phyloP scores from a whole-genome alignment of 2,888 invertebrate species.

The Diabrotica balteata region DNA sequence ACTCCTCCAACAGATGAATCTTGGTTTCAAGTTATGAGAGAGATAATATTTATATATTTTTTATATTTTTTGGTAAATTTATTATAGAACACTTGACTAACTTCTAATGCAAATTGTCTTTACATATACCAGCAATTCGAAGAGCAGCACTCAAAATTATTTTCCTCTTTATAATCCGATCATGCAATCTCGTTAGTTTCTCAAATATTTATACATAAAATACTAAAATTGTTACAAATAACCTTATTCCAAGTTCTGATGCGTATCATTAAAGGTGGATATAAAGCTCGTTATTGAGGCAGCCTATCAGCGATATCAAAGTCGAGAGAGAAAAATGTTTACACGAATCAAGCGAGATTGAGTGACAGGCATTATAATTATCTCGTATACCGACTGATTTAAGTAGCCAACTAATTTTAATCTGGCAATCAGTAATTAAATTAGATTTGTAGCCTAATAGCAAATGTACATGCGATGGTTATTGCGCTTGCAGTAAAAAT shows the following conservation, averaged over 20 bases:
- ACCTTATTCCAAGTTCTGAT: background rate
- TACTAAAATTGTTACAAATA: too few species aligned
- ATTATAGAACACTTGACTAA: background rate
- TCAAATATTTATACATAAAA: too few species aligned
- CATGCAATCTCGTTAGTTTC: too few species aligned
- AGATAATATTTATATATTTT: too few species aligned
- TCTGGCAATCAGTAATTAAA: slow-evolving; percentile 15
- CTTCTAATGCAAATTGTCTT: background rate
- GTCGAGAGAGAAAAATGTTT: slow-evolving; percentile 4
- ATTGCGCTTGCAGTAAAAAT: background rate
- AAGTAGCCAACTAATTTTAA: slow-evolving; percentile 11
- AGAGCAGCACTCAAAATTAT: too few species aligned
- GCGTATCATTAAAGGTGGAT: background rate
- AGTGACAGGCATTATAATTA: slow-evolving; percentile 18
- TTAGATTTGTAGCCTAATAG: background rate
- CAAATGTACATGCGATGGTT: background rate
- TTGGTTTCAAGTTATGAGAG: too few species aligned
- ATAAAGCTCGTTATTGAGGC: slow-evolving; percentile 14
- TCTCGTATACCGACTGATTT: background rate
- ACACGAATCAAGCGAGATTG: slow-evolving; percentile 5
- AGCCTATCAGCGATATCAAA: slow-evolving; percentile 11
- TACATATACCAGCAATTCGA: too few species aligned
- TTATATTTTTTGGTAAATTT: too few species aligned
- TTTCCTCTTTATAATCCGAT: too few species aligned
- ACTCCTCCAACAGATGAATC: too few species aligned